Percentiles rank a stretch among this genome's conserved stretches.
Conservation (phyloP, 2,113 vertebrate species). For the Columba janthina region DNA sequence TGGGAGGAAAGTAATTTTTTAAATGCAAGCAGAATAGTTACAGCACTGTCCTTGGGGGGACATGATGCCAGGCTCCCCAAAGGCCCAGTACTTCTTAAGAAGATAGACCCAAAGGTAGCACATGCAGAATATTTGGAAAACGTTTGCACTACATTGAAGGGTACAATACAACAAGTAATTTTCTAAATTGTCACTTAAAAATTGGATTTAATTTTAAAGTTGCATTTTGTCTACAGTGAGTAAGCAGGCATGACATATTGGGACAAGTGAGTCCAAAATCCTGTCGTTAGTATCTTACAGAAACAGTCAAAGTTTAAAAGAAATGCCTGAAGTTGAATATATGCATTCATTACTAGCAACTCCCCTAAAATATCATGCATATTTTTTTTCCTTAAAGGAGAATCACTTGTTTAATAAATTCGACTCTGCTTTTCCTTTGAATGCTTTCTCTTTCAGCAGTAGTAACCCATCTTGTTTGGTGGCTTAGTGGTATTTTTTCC, state of each 20-base stretch:
- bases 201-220: not conserved
- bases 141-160: not conserved
- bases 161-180: not conserved
- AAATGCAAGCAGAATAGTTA: not conserved
- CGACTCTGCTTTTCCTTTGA: not conserved
- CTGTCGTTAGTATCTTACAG: not conserved
- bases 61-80: not conserved
- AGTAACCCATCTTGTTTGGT: not conserved
- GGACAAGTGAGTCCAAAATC: not conserved
- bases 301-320: not conserved
- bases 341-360: not conserved
- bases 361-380: not conserved
- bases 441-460: not conserved
- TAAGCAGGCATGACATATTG: not conserved
- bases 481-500: not conserved
- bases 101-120: rapidly evolving
- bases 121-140: not conserved
- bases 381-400: conserved; percentile 30
- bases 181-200: not conserved
- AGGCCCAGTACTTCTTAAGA: not conserved
- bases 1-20: not conserved
- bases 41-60: not conserved
- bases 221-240: not conserved
- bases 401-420: not conserved
- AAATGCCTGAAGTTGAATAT: not conserved